Evolutionary conservation across 2,113 vertebrate species (phyloP), one percentile per base, ranked within the genome.

Genomic region (Coptodon rendalli): DNA sequence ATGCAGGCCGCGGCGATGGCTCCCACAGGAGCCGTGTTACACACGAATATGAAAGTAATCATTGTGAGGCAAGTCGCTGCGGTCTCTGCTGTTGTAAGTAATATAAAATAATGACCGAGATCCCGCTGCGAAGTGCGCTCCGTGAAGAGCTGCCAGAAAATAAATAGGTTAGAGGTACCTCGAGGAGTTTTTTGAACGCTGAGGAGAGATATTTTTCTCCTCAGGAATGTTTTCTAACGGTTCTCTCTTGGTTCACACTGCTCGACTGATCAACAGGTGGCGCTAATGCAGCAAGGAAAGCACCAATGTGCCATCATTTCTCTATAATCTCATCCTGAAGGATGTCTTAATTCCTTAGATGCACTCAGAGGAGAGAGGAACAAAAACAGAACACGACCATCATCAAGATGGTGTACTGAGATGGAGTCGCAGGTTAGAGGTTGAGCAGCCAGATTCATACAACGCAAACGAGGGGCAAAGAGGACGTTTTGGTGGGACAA

Each of bases 231-330:
- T 76, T 76, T 76, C 43, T 29, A 76, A 76, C 2, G 10, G 43
- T 78, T 78, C 43, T 34, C 45, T 50, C 48, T 52, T 78, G 14
- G 29, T 3, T 78, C 16, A 78, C 27, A 52, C 9, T 78, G 43
- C 14, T 52, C 10, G 7, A 19, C 19, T 78, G 71, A 45, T 85
- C 83, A 85, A 85, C 87, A 85, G 82, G 59, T 84, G 76, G 68
- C 38, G 11, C 16, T 56, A 84, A 52, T 78, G 45, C 73, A 76
- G 71, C 71, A 8, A 56, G 38, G 54, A 84, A 56, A 14, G 66
- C 63, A 76, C 17, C 52, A 57, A 45, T 27, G 81, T 50, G 71
- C 43, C 45, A 19, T 78, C 73, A 52, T 52, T 52, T 1, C 45
- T n/a, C 45, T 31, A 52, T 52, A 52, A 78, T 78, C 45, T n/a